A percentile compares a stretch with the other conserved stretches of the same genome.
Evolutionary conservation across 2,113 vertebrate species (phyloP).

Genomic region (Gymnocephalus cernua): DNA sequence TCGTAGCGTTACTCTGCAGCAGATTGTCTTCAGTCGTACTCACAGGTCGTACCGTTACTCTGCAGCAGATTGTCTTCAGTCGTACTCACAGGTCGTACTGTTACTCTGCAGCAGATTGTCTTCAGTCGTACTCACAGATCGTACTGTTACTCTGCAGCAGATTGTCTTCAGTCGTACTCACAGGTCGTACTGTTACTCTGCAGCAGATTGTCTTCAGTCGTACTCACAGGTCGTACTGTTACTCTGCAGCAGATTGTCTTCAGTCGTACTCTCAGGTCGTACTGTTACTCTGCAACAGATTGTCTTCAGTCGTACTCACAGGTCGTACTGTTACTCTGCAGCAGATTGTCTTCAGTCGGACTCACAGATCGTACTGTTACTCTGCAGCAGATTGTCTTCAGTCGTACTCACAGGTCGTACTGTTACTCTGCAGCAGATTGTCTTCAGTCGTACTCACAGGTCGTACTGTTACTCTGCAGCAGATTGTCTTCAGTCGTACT

Average conservation of each 20-base stretch:
- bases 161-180: conserved; percentile 9
- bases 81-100: background rate
- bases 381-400: conserved; percentile 16
- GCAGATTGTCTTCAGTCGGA: conserved; percentile 21
- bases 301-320: conserved; percentile 4
- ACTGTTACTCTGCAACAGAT: background rate
- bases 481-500: conserved; percentile 16
- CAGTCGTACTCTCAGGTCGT: background rate
- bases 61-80: conserved; percentile 16
- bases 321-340: background rate
- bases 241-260: conserved; percentile 14
- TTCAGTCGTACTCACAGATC: background rate
- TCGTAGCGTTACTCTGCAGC: background rate
- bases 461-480: background rate
- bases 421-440: background rate
- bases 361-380: background rate
- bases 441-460: conserved; percentile 2
- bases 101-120: conserved; percentile 3
- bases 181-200: background rate
- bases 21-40: conserved; percentile 16
- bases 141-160: background rate
- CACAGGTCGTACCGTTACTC: background rate
- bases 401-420: background rate
- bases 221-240: background rate
- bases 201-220: conserved; percentile 14